phyloP scores from a whole-genome alignment of 2,888 invertebrate genomes.

The Trachelus tabidus region DNA sequence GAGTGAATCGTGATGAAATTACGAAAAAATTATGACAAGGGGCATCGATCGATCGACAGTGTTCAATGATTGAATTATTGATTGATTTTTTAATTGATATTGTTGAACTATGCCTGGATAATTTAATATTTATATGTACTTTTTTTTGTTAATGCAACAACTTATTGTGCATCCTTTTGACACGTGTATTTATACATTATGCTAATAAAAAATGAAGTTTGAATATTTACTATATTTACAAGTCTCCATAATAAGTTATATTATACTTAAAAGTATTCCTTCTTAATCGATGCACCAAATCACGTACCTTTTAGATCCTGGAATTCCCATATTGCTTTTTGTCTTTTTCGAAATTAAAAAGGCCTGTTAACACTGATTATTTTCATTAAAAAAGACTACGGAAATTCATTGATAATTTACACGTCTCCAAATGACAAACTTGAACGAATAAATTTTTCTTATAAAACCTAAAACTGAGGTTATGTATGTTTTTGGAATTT shows the following conservation, averaged over 20 bases:
- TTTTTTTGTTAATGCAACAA: neutral
- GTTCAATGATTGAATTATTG: neutral
- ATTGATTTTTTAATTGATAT: neutral
- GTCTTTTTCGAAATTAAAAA: neutral
- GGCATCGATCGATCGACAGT: neutral
- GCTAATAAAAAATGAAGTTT: neutral
- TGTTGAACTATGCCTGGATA: neutral
- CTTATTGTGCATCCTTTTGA: neutral
- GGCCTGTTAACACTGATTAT: neutral
- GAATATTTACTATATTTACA: neutral
- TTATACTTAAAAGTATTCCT: neutral
- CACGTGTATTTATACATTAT: neutral
- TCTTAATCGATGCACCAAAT: neutral
- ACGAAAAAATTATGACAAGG: neutral
- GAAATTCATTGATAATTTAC: neutral
- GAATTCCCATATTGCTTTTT: neutral
- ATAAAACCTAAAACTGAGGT: neutral
- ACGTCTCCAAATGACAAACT: neutral
- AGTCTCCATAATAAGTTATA: neutral
- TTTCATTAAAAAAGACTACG: neutral
- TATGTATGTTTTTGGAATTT: neutral
- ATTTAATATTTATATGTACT: neutral
- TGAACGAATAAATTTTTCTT: neutral
- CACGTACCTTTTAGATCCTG: conserved; percentile 1
- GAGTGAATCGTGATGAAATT: neutral